phyloP scores from a whole-genome alignment of 2,797 vertebrate genomes.

The Paguma larvata region DNA sequence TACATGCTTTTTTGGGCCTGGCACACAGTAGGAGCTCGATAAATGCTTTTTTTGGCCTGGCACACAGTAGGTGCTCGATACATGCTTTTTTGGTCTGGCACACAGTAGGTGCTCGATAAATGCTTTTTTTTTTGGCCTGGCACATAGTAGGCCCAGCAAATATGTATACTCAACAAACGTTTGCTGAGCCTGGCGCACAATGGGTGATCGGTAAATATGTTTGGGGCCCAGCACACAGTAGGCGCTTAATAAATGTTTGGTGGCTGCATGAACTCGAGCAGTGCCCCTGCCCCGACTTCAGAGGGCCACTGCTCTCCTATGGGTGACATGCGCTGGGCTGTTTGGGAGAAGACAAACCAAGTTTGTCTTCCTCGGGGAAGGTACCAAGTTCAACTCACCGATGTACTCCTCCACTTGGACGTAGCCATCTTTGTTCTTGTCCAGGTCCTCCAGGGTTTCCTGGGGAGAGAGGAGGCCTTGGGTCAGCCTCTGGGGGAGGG shows the following conservation, averaged over 20 bases:
- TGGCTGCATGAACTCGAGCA: background rate
- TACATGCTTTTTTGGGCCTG: background rate
- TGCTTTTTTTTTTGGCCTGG: background rate
- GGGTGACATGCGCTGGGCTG: background rate
- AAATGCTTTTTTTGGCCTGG: background rate
- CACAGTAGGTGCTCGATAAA: background rate
- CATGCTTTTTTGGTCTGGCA: too few relatives aligned
- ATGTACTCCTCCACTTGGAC: conserved; percentile 93
- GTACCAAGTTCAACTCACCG: conserved; percentile 85
- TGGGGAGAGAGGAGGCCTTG: conserved; percentile 72
- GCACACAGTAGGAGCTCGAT: background rate
- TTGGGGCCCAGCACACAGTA: background rate
- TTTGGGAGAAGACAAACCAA: rapidly evolving
- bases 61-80: too few relatives aligned
- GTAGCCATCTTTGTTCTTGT: conserved; percentile 93
- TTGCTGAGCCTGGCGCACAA: too few relatives aligned
- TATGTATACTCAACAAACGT: background rate
- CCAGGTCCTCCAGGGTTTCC: conserved; percentile 96
- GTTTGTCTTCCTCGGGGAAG: rapidly evolving
- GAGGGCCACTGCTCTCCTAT: background rate
- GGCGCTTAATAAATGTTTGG: background rate
- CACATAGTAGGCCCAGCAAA: too few relatives aligned
- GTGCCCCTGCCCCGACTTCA: rapidly evolving
- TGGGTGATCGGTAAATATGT: background rate
- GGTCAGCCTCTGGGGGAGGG: too few relatives aligned